Conservation (phyloP, 1,140 invertebrate genomes). For the Trichonephila clavipes region DNA sequence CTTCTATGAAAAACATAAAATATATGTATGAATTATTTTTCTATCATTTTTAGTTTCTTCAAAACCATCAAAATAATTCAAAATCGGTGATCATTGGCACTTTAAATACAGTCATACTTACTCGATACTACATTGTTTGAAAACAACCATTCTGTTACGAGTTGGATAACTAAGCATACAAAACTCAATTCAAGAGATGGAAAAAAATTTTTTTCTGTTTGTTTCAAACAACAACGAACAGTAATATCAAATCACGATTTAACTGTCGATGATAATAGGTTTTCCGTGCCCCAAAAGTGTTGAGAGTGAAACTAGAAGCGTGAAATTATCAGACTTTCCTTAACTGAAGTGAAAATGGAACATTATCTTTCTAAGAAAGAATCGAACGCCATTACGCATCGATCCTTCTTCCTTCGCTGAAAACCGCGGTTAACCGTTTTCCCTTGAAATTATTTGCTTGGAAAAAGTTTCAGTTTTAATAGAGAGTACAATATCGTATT, state of each 20-base stretch:
- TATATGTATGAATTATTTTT: no score
- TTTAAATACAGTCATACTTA: no score
- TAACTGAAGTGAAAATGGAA: background rate
- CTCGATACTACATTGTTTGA: no score
- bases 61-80: no score
- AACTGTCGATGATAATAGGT: no score
- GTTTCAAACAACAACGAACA: background rate
- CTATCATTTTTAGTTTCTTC: no score
- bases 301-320: background rate
- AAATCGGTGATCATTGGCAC: no score
- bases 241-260: no score
- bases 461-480: background rate
- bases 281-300: background rate
- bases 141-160: no score
- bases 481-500: background rate
- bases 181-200: no score
- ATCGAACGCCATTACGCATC: constrained; percentile 7
- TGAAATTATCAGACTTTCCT: background rate
- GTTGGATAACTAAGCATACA: no score
- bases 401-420: background rate
- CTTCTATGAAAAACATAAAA: no score
- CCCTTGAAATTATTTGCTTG: background rate
- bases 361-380: constrained; percentile 7
- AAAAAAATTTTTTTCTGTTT: background rate
- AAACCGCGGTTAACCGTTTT: background rate